Percentiles rank a stretch among this genome's conserved stretches.
phyloP scores from a whole-genome alignment of 2,113 vertebrate species.

The Acanthisitta chloris region DNA sequence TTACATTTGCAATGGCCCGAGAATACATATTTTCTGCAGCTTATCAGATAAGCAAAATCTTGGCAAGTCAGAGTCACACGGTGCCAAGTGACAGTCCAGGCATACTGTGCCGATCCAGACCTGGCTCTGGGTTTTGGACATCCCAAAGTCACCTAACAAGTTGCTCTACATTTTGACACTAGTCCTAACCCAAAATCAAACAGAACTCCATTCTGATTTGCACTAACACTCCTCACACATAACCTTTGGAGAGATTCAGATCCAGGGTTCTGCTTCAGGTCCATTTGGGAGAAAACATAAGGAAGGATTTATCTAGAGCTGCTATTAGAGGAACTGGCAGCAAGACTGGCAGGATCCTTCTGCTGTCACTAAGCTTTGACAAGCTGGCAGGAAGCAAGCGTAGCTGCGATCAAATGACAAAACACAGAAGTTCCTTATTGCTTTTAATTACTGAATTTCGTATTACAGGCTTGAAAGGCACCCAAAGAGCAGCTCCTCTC shows the following conservation, averaged over 20 bases:
- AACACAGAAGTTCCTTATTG: neutral
- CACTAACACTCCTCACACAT: neutral
- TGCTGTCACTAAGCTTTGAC: conserved; percentile 14
- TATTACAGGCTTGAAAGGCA: neutral
- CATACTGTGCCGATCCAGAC: neutral
- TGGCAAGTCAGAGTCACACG: neutral
- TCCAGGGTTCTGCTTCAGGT: neutral
- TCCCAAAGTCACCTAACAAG: neutral
- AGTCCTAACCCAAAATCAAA: neutral
- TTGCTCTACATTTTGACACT: neutral
- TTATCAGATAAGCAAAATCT: neutral
- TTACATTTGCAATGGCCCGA: neutral
- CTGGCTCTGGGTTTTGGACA: neutral
- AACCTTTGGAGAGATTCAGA: neutral
- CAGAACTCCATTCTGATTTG: neutral
- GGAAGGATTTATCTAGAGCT: neutral
- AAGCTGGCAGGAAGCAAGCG: neutral
- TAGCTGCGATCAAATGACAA: neutral
- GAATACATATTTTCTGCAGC: neutral
- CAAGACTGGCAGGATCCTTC: neutral
- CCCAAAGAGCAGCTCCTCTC: neutral
- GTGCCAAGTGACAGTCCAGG: neutral
- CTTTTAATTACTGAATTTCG: neutral
- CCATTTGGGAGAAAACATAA: neutral
- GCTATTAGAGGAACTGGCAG: neutral